phyloP scores from a whole-genome alignment of 2,888 invertebrate species.

The Barypeithes pellucidus region DNA sequence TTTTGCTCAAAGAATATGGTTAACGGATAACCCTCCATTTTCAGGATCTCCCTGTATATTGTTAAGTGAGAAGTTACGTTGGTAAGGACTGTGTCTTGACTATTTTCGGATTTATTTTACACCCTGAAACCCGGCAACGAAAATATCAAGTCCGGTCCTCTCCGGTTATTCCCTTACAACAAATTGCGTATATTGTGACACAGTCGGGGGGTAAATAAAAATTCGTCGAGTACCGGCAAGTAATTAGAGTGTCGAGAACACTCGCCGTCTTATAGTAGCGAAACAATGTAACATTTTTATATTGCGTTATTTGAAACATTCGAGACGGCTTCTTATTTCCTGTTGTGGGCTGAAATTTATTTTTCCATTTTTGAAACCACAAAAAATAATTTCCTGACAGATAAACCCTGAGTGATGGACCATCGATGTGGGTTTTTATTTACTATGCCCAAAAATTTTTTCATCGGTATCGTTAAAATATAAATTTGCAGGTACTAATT shows the following conservation, averaged over 20 bases:
- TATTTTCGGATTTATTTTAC: too few relatives aligned
- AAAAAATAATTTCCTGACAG: background rate
- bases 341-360: background rate
- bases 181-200: constrained; percentile 70
- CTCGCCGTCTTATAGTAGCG: constrained; percentile 40
- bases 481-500: background rate
- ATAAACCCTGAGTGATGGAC: too few relatives aligned
- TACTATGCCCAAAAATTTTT: too few relatives aligned
- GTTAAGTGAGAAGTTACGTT: too few relatives aligned
- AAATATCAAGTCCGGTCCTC: constrained; percentile 33
- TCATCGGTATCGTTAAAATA: too few relatives aligned
- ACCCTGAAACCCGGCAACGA: too few relatives aligned
- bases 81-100: too few relatives aligned
- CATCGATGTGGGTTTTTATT: too few relatives aligned
- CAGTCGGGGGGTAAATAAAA: constrained; percentile 69
- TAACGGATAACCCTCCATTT: too few relatives aligned
- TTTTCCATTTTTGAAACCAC: background rate
- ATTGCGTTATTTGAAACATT: constrained; percentile 40
- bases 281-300: constrained; percentile 53
- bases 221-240: constrained; percentile 60
- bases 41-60: too few relatives aligned
- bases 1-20: too few relatives aligned
- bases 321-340: constrained; percentile 4
- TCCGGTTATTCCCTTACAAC: constrained; percentile 57
- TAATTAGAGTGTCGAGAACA: constrained; percentile 55